phyloP scores from a whole-genome alignment of 1,140 invertebrate genomes.

The Thaumatotibia leucotreta region DNA sequence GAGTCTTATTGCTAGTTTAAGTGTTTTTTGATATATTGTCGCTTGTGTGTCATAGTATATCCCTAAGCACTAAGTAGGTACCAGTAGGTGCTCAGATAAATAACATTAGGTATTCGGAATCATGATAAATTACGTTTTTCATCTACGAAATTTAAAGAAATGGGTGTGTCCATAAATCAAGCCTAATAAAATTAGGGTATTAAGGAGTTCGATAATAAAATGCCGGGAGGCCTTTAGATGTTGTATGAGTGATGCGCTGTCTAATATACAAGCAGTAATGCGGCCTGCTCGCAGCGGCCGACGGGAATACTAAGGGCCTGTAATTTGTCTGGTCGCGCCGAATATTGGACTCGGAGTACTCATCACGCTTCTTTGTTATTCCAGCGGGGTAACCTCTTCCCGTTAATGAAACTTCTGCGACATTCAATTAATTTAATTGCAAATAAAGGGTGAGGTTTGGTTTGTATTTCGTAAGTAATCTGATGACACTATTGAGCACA shows the following conservation, averaged over 20 bases:
- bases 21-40: too few relatives aligned
- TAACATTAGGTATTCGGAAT: neutral
- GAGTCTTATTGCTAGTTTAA: too few relatives aligned
- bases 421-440: slow-evolving; percentile 36
- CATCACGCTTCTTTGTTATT: slow-evolving; percentile 34
- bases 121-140: neutral
- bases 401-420: slow-evolving; percentile 37
- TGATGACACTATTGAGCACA: slow-evolving; percentile 2
- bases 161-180: neutral
- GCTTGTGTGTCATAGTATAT: too few relatives aligned
- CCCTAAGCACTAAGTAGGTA: too few relatives aligned
- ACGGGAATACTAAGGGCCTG: slow-evolving; percentile 30
- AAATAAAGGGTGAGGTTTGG: slow-evolving; percentile 21
- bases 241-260: slow-evolving; percentile 3
- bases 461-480: slow-evolving; percentile 8
- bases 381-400: slow-evolving; percentile 17
- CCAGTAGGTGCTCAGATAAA: too few relatives aligned
- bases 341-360: slow-evolving; percentile 30
- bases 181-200: neutral
- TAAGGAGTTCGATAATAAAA: neutral
- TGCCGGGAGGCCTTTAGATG: neutral
- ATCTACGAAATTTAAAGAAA: neutral
- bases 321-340: slow-evolving; percentile 31
- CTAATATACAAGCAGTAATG: slow-evolving; percentile 1
- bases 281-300: neutral